These are phyloP conservation scores for Nothoprocta pentlandii DNA, from an alignment of 2,113 vertebrate genomes.

Conservation along the genomic window DNA sequence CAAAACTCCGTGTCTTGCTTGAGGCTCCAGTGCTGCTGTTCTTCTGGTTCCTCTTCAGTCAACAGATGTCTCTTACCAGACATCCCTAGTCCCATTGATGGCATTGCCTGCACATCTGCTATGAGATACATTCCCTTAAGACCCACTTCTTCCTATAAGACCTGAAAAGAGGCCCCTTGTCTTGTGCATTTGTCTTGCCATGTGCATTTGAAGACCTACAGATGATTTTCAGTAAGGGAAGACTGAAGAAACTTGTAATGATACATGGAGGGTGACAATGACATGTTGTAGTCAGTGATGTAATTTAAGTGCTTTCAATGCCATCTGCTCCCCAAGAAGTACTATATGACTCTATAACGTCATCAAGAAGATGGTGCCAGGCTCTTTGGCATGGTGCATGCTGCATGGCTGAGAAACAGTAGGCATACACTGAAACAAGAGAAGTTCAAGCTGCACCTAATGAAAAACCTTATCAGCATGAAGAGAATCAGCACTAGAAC, in stretches of 20 bases:
- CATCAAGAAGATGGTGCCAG: not conserved
- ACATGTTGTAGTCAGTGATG: not conserved
- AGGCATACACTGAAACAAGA: not conserved
- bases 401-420: not conserved
- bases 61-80: not conserved
- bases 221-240: not conserved
- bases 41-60: accelerated
- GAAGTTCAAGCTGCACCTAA: not conserved
- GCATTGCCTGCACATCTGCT: not conserved
- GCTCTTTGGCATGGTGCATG: not conserved
- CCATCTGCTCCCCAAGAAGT: not conserved
- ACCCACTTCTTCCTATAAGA: not conserved
- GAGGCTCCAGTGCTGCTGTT: not conserved
- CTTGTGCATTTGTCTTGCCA: not conserved
- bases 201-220: not conserved
- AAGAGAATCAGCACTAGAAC: not conserved
- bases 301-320: not conserved
- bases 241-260: not conserved
- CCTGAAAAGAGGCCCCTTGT: not conserved
- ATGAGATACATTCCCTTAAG: too few species aligned
- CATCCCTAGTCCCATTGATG: not conserved
- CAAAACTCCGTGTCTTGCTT: not conserved
- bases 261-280: not conserved
- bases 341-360: not conserved
- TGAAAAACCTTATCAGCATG: not conserved